A percentile compares a stretch with the other conserved stretches of the same genome.
These are phyloP conservation scores for Epistrophe grossulariae DNA, from an alignment of 2,888 invertebrate genomes.

Conservation along the genomic window DNA sequence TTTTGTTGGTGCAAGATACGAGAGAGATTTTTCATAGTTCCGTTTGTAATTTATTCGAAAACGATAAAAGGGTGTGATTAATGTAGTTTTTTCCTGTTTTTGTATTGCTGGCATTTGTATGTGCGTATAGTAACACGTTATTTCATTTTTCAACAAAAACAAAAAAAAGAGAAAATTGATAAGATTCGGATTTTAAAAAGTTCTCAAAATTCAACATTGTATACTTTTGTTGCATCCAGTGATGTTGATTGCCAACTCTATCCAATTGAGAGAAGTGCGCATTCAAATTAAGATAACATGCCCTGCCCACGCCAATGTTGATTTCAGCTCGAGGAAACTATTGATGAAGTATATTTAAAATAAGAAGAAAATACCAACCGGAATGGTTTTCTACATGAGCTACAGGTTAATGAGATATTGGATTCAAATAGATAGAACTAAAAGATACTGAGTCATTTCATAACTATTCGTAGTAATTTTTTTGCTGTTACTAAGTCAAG, in stretches of 20 bases:
- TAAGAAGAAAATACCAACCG: not conserved
- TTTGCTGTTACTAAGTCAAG: too few species aligned
- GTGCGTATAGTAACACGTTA: constrained; percentile 56
- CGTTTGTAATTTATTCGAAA: constrained; percentile 76
- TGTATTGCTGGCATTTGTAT: constrained; percentile 54
- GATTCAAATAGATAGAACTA: too few species aligned
- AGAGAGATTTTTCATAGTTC: constrained; percentile 71
- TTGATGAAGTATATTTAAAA: not conserved
- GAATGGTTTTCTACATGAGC: too few species aligned
- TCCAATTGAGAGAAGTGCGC: constrained; percentile 31
- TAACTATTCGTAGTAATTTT: too few species aligned
- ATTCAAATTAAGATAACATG: constrained; percentile 61
- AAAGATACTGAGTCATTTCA: too few species aligned
- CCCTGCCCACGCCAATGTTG: constrained; percentile 29
- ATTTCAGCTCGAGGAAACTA: not conserved
- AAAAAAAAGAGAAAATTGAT: constrained; percentile 34
- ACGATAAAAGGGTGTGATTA: constrained; percentile 75
- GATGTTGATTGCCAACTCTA: constrained; percentile 2
- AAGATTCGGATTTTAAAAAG: not conserved
- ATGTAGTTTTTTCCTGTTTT: constrained; percentile 66
- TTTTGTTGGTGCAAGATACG: constrained; percentile 42
- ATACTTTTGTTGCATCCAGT: not conserved
- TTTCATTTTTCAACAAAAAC: constrained; percentile 6
- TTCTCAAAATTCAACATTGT: not conserved
- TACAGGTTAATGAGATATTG: too few species aligned